A percentile compares a stretch with the other conserved stretches of the same genome.
These are phyloP conservation scores for Cotesia vestalis DNA, from an alignment of 1,140 invertebrate species.

Conservation along the genomic window DNA sequence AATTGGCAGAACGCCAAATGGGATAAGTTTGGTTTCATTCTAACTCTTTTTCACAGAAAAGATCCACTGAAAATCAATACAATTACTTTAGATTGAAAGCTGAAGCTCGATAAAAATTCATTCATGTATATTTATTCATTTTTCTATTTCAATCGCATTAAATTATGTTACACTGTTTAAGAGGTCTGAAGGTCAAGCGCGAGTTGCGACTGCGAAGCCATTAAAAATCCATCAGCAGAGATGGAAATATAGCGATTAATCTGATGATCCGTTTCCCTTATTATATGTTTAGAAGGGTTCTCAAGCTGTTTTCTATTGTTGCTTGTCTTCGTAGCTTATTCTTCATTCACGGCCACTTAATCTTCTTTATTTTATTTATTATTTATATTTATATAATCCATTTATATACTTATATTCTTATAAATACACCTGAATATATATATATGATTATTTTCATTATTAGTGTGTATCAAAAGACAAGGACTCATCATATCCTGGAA, in stretches of 20 bases:
- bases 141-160: too few relatives aligned
- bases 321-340: background rate
- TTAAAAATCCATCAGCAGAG: slow-evolving; percentile 41
- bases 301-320: background rate
- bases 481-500: slow-evolving; percentile 26
- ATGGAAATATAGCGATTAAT: slow-evolving; percentile 36
- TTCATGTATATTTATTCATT: too few relatives aligned
- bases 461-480: slow-evolving; percentile 12
- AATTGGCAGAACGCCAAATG: slow-evolving; percentile 50
- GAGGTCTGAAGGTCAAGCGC: slow-evolving; percentile 14
- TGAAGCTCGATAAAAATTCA: too few relatives aligned
- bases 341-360: slow-evolving; percentile 29
- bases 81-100: too few relatives aligned
- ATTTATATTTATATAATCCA: background rate
- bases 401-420: too few relatives aligned
- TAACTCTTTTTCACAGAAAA: slow-evolving; percentile 26
- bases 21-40: slow-evolving; percentile 42
- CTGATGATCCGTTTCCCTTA: slow-evolving; percentile 22
- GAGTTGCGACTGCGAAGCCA: slow-evolving; percentile 26
- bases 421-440: too few relatives aligned
- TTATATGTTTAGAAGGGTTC: slow-evolving; percentile 22
- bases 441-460: too few relatives aligned
- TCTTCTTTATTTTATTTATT: slow-evolving; percentile 22
- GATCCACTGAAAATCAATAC: too few relatives aligned
- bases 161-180: background rate